These are phyloP conservation scores for Saimiri boliviensis DNA, from an alignment of 2,113 vertebrate species.

Conservation along the genomic window DNA sequence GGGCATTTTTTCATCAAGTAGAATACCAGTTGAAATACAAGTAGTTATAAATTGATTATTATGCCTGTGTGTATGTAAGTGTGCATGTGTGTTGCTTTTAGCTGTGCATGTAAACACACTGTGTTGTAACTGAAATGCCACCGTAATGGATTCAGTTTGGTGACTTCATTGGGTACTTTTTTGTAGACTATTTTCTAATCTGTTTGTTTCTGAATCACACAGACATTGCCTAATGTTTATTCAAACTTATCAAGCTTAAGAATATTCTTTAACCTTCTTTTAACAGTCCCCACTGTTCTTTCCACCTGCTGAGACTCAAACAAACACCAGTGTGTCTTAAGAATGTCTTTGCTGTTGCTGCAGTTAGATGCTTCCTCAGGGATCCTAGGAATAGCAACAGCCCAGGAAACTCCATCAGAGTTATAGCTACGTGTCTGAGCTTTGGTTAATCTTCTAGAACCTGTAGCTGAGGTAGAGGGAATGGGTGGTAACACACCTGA, in stretches of 20 bases:
- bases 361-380: constrained; percentile 49
- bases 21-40: neutral
- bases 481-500: constrained; percentile 41
- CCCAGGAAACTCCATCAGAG: constrained; percentile 29
- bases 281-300: constrained; percentile 34
- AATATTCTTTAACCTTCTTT: constrained; percentile 51
- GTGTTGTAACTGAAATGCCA: neutral
- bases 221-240: constrained; percentile 47
- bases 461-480: constrained; percentile 18
- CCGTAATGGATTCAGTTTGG: neutral
- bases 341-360: neutral
- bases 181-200: neutral
- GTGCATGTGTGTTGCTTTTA: neutral
- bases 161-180: neutral
- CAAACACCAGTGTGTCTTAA: constrained; percentile 7
- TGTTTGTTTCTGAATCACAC: neutral
- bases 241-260: constrained; percentile 35
- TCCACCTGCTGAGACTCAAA: constrained; percentile 58
- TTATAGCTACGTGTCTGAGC: constrained; percentile 64
- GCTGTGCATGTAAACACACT: neutral
- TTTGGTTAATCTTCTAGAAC: constrained; percentile 75
- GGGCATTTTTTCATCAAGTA: neutral
- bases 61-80: neutral
- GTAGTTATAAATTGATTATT: neutral
- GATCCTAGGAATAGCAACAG: constrained; percentile 58